Base-by-base conservation (phyloP, 2,113 vertebrate genomes). In the Gymnocephalus cernua region DNA sequence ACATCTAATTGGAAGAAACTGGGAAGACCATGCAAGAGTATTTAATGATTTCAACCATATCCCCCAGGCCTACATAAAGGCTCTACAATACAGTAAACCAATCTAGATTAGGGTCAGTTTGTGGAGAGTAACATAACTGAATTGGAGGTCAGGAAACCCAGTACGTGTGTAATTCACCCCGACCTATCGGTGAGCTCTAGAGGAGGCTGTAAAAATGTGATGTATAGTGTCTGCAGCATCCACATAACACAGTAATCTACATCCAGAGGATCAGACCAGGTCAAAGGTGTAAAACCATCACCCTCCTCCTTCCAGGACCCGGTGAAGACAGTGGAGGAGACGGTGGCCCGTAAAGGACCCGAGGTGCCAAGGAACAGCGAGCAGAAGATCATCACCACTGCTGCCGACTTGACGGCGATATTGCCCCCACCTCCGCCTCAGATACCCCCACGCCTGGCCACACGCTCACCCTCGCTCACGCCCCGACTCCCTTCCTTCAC, bases 281-380 rank as follows among this genome's bases (percentile, higher is more conserved):
- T 76, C 48, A 70, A 23, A 63, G 47, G 12, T 70, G 41, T 71
- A 25, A 77, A 85, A 54, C 0, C 58, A 19, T 85, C 15, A 19
- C 84, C 65, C 62, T 74, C 15, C 75, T 88, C 25, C 84, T 58
- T 57, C 32, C 85, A 94, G 95, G 94, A 91, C 38, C 91, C 92
- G 0, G 89, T 95, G 80, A 97, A 96, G 92, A 96, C 96, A 41
- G 94, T 96, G 88, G 96, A 96, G 54, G 96, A 97, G 92, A 95
- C 95, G 15, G 94, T 95, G 87, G 84, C 93, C 47, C 93, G 90
- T 51, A 95, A 95, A 86, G 93, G 87, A 45, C 93, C 91, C 2
- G 93, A 95, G 50, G 94, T 95, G 73, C 77, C 83, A 32, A 92
- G 92, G 84, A 95, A 95, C 92, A 93, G 91, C 15, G 94, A 95